Percentiles rank a stretch among this genome's conserved stretches.
Conservation (phyloP, 2,888 invertebrate genomes). For the Scaptomyza caliginosa region DNA sequence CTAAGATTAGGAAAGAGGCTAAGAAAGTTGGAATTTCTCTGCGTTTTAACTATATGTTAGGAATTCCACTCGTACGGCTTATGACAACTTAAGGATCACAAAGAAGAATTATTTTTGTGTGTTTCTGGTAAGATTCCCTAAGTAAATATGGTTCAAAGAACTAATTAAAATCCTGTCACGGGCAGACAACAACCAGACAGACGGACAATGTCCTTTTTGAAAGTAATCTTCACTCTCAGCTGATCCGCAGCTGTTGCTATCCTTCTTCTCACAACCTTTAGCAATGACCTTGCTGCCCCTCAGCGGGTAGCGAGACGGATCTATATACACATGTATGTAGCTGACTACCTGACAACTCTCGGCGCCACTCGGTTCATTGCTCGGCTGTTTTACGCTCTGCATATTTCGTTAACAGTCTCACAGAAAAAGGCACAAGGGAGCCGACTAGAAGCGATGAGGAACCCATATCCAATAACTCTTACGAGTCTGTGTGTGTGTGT, state of each 20-base stretch:
- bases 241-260: conserved; percentile 43
- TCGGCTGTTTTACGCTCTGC: conserved; percentile 63
- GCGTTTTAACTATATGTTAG: no score
- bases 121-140: background rate
- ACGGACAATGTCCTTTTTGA: conserved; percentile 21
- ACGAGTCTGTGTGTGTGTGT: background rate
- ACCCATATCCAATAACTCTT: conserved; percentile 17
- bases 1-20: background rate
- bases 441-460: conserved; percentile 15
- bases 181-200: conserved; percentile 5
- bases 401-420: conserved; percentile 79
- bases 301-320: conserved; percentile 31
- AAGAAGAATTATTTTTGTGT: background rate
- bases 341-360: conserved; percentile 22
- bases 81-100: background rate
- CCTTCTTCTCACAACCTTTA: conserved; percentile 20
- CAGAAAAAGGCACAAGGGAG: conserved; percentile 70
- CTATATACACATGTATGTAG: no score
- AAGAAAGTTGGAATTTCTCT: no score
- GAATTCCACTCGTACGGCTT: no score
- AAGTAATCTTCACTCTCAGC: conserved; percentile 44
- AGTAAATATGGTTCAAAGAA: conserved; percentile 8
- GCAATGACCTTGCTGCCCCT: conserved; percentile 39
- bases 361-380: conserved; percentile 13
- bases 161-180: conserved; percentile 34